phyloP scores from a whole-genome alignment of 2,888 invertebrate species.

The Acanthosepion esculentum region DNA sequence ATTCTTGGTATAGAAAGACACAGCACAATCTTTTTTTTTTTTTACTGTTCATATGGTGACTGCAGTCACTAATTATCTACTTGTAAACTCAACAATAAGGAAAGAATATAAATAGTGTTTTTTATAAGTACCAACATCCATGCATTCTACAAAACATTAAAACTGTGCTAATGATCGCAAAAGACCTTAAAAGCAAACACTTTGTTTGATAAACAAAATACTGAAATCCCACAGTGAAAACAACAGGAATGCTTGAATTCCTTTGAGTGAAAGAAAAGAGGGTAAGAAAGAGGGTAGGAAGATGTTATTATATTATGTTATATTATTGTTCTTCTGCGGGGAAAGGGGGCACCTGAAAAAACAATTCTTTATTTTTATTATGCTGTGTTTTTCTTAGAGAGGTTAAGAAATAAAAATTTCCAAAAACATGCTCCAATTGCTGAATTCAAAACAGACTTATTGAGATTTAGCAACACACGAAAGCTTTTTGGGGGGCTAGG shows the following conservation, averaged over 20 bases:
- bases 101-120: not conserved
- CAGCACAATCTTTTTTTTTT: not conserved
- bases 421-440: not conserved
- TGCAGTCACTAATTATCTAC: not conserved
- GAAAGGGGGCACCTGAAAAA: not conserved
- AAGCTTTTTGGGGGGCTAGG: not conserved
- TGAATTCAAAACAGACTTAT: not conserved
- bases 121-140: not conserved
- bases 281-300: not conserved
- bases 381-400: not conserved
- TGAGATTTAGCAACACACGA: not conserved
- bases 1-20: not conserved
- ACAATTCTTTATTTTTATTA: not conserved
- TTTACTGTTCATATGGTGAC: not conserved
- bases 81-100: not conserved
- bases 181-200: not conserved
- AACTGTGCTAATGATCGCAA: not conserved
- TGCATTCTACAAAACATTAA: not conserved
- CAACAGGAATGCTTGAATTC: not conserved
- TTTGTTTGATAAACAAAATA: not conserved
- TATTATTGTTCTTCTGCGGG: not conserved
- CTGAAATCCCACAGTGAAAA: not conserved
- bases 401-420: not conserved
- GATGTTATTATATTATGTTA: not conserved
- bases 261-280: not conserved